Evolutionary conservation across 2,113 vertebrate species (phyloP), one percentile per base, ranked within the genome.

Genomic region (Pituophis catenifer): DNA sequence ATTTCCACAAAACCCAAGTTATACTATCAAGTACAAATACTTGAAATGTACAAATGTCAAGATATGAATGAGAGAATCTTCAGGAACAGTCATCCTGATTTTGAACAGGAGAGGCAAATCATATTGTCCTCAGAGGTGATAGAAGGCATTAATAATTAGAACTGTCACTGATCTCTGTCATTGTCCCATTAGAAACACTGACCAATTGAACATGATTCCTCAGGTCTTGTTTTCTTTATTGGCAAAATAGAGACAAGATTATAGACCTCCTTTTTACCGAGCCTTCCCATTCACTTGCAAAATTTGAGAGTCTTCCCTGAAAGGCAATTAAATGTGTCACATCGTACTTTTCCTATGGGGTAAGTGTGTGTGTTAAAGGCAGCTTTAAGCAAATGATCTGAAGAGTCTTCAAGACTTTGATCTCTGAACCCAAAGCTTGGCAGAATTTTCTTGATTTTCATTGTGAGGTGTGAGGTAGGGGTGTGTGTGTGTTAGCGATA

Each of bases 351-450:
- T 89, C 10, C 54, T 93, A 87, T 88, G 65, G 86, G 21, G 24
- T 55, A 38, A n/a, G 5, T 8, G 6, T 33, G 44, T 65, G 38
- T 89, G 33, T 81, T 0, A 0, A 86, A 95, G 44, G n/a, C 88
- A 11, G 24, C 91, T 44, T 44, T 92, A 59, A 90, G 92, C 88
- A 94, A 10, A 44, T 12, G 93, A 6, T 54, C 92, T 94, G 93
- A 93, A 92, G 57, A 88, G 90, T 48, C 88, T 59, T 23, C 0
- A 38, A 75, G 53, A 57, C 26, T 12, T 93, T 53, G 55, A 10
- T 70, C 94, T 92, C 23, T 93, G 24, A 48, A 88, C 0, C 5
- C 3, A 89, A 59, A 59, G 94, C 55, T 54, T 33, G 1, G 21
- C 9, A 50, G 38, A 1, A 0, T 91, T 94, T 93, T 92, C 44